These are phyloP conservation scores for Scaptomyza caliginosa DNA, from an alignment of 2,888 invertebrate genomes.

Conservation along the genomic window DNA sequence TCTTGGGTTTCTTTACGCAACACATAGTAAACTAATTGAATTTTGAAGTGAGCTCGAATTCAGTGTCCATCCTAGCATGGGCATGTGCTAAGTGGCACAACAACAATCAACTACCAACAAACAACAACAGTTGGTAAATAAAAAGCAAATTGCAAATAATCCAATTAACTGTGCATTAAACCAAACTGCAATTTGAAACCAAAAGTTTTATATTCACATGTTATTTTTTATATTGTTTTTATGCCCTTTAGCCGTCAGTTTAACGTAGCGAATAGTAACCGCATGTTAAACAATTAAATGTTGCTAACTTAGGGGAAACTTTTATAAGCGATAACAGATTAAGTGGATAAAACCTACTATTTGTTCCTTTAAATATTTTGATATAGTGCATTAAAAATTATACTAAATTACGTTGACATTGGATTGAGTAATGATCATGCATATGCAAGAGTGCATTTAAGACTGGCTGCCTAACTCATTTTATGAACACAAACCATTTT, in stretches of 20 bases:
- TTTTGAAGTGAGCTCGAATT: slow-evolving; percentile 45
- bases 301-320: no score
- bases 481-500: slow-evolving; percentile 12
- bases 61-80: slow-evolving; percentile 8
- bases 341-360: no score
- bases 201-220: slow-evolving; percentile 9
- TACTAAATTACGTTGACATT: slow-evolving; percentile 1
- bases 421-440: not conserved
- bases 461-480: slow-evolving; percentile 2
- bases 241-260: not conserved
- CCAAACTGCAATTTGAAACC: slow-evolving; percentile 18
- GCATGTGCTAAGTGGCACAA: slow-evolving; percentile 12
- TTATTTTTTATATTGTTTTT: not conserved
- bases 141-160: slow-evolving; percentile 5
- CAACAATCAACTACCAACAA: not conserved
- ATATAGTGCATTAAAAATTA: not conserved
- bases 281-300: no score
- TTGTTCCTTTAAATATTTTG: no score
- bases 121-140: not conserved
- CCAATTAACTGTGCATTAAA: slow-evolving; percentile 38
- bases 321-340: no score
- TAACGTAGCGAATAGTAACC: not conserved
- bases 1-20: slow-evolving; percentile 20
- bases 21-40: slow-evolving; percentile 57
- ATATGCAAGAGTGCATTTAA: slow-evolving; percentile 16